These are phyloP conservation scores for Panthera tigris DNA, from an alignment of 2,113 vertebrate species.

Conservation along the genomic window DNA sequence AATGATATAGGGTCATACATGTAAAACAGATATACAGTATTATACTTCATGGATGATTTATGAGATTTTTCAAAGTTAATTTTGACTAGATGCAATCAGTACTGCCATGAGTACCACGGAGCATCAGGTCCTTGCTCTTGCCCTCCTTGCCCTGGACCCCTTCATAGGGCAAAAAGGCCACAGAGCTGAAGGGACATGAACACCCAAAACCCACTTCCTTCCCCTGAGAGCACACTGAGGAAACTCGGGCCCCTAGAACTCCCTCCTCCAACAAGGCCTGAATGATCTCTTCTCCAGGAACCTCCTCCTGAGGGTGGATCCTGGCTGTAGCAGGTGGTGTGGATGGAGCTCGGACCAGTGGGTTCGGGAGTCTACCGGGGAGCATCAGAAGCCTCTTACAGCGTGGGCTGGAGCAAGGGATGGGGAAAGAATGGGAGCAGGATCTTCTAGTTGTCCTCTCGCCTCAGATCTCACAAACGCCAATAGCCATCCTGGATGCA, in stretches of 20 bases:
- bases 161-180: not conserved
- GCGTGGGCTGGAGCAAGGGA: not conserved
- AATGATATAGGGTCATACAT: not conserved
- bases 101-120: not conserved
- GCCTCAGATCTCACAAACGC: not conserved
- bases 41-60: not conserved
- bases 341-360: not conserved
- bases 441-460: not conserved
- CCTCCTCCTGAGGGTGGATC: not conserved
- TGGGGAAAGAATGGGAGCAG: not conserved
- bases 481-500: not conserved
- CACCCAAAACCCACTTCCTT: not conserved
- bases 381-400: not conserved
- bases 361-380: not conserved
- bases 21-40: not conserved
- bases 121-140: not conserved
- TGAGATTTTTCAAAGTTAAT: slow-evolving; percentile 22
- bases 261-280: not conserved
- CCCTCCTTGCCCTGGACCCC: not conserved
- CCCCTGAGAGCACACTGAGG: not conserved
- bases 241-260: not conserved
- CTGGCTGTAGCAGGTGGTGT: not conserved
- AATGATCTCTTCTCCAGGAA: not conserved
- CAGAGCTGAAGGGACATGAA: not conserved
- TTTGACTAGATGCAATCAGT: not conserved